Conservation (phyloP, 2,113 vertebrate genomes). For the Rhinolophus ferrumequinum region DNA sequence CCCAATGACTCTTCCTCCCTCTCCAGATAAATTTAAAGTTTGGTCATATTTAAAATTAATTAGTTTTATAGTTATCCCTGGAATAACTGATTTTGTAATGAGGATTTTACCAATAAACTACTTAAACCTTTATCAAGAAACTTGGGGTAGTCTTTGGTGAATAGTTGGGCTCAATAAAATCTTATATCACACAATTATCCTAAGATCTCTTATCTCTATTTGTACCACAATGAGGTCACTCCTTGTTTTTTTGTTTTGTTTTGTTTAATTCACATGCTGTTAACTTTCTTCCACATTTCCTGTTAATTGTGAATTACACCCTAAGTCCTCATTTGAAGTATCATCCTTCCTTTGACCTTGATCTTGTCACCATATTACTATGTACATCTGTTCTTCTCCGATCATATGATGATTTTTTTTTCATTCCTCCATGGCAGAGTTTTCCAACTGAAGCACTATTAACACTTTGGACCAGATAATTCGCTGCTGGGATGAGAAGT, state of each 20-base stretch:
- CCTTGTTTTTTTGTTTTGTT: background rate
- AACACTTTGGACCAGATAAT: background rate
- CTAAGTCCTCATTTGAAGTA: background rate
- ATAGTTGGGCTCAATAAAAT: background rate
- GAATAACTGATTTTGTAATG: background rate
- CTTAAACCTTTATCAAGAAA: background rate
- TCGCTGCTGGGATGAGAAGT: background rate
- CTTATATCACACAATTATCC: background rate
- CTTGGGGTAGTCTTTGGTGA: background rate
- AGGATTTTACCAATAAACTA: background rate
- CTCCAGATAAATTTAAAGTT: background rate
- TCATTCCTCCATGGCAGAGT: too few species aligned
- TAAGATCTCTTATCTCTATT: background rate
- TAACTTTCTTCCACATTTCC: background rate
- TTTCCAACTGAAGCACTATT: background rate
- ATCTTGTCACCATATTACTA: background rate
- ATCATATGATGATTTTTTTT: background rate
- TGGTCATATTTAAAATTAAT: background rate
- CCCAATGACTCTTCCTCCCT: background rate
- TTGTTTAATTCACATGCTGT: background rate
- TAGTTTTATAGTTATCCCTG: background rate
- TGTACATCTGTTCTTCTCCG: background rate
- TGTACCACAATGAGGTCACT: background rate
- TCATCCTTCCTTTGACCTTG: background rate
- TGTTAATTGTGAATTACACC: background rate